Evolutionary conservation across 2,888 invertebrate genomes (phyloP), one percentile per base, ranked within the genome.

Genomic region (Drosophila quinaria): DNA sequence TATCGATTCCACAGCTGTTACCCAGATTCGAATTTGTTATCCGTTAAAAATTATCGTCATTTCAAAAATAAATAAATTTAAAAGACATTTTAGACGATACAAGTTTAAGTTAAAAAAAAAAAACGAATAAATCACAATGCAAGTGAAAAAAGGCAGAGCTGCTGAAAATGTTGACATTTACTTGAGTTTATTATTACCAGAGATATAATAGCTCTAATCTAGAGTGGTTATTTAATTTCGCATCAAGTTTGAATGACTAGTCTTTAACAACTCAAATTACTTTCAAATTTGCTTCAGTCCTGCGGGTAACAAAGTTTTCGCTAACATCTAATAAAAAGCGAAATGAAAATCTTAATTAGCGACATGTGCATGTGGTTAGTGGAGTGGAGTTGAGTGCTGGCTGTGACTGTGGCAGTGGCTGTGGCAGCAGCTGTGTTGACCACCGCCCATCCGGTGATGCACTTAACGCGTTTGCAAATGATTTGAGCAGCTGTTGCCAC

Each of bases 391-490:
- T 25, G 25, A 25, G 25, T 25, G 25, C 25, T 25, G 25, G 25
- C 25, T 25, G 25, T 25, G 25, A 31, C 39, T 29, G 22, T 47
- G 47, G 39, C 41, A 42, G 25, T 25, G 25, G 35, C 39, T 29
- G 22, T 47, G 47, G 39, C 41, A 42, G 56, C 66, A 60, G 72
- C 60, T 71, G 66, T 56, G 29, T 22, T 52, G 73, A 42, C 74
- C 74, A 52, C 83, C 83, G 78, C 80, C 82, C 84, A 84, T 79
- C 84, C 85, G 82, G 84, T 75, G 84, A 81, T 84, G 83, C 86
- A 78, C 78, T 85, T 85, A 86, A 86, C 85, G 85, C 85, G 77
- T 86, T 82, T 81, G 83, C 86, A 86, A 82, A 82, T 85, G 77
- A 86, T 84, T 84, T 77, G 85, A 78, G 74, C 81, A 81, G 81